A percentile compares a stretch with the other conserved stretches of the same genome.
These are phyloP conservation scores for Macropis europaea DNA, from an alignment of 2,888 invertebrate genomes.

Conservation along the genomic window DNA sequence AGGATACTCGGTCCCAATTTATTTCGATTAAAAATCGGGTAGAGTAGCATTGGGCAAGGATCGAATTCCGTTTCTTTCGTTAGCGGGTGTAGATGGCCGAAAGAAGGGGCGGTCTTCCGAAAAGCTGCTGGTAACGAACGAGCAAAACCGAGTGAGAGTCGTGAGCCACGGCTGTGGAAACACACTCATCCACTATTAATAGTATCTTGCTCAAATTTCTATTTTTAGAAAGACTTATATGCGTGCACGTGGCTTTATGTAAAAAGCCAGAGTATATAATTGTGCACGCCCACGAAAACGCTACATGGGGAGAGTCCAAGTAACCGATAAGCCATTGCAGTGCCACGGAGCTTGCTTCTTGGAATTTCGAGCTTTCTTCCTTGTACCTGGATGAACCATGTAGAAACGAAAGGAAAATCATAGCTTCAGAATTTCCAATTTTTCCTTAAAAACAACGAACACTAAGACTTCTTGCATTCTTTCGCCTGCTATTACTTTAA, in stretches of 20 bases:
- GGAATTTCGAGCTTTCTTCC: no score
- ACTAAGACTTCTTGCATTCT: no score
- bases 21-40: constrained; percentile 20
- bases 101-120: constrained; percentile 35
- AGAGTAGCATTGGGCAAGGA: constrained; percentile 15
- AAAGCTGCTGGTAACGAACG: constrained; percentile 39
- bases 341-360: not conserved
- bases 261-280: constrained; percentile 48
- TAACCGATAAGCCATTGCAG: constrained; percentile 10
- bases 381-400: not conserved
- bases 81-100: constrained; percentile 15
- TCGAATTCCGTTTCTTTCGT: constrained; percentile 48
- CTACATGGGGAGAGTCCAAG: not conserved
- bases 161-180: constrained; percentile 54
- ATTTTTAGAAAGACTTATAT: constrained; percentile 76
- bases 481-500: no score
- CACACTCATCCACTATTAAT: constrained; percentile 81
- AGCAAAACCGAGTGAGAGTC: constrained; percentile 42
- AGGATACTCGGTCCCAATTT: constrained; percentile 14
- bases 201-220: constrained; percentile 81
- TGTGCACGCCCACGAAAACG: constrained; percentile 35
- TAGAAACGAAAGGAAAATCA: no score
- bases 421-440: no score
- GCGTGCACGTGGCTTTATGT: constrained; percentile 58
- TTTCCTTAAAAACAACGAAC: no score